These are phyloP conservation scores for Hesperophylax magnus DNA, from an alignment of 1,140 invertebrate species.

Conservation along the genomic window DNA sequence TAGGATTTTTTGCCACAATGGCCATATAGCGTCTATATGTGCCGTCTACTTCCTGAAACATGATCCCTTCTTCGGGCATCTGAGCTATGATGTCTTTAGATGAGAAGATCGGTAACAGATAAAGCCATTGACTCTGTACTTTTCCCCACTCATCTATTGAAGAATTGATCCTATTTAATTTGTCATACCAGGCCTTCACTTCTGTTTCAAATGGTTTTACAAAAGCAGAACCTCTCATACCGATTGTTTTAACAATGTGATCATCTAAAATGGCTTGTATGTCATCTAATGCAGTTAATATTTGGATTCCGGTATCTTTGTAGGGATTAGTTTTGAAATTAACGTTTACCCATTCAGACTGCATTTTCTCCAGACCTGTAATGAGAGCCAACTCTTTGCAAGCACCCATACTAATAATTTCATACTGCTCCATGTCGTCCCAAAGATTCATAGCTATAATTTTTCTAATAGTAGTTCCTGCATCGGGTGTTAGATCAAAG, in stretches of 20 bases:
- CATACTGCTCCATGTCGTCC: constrained; percentile 82
- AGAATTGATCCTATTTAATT: constrained; percentile 81
- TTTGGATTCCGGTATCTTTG: constrained; percentile 85
- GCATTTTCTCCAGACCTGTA: constrained; percentile 86
- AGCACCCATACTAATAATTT: constrained; percentile 91
- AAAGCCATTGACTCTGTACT: constrained; percentile 92
- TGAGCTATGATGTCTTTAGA: constrained; percentile 94
- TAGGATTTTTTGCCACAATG: constrained; percentile 78
- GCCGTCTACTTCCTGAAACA: constrained; percentile 83
- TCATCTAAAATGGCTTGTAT: constrained; percentile 90
- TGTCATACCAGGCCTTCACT: constrained; percentile 87
- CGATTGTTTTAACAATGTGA: constrained; percentile 90
- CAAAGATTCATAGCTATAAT: constrained; percentile 84
- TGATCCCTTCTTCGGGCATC: constrained; percentile 90
- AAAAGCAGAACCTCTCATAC: constrained; percentile 92
- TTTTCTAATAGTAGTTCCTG: constrained; percentile 88
- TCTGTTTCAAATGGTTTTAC: constrained; percentile 90
- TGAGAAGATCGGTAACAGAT: constrained; percentile 93
- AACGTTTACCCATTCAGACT: constrained; percentile 86
- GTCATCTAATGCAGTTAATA: constrained; percentile 87
- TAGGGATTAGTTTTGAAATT: constrained; percentile 80
- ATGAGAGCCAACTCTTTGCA: constrained; percentile 89
- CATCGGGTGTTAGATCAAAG: constrained; percentile 88
- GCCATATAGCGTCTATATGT: constrained; percentile 88
- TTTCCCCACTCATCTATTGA: constrained; percentile 92